A percentile compares a stretch with the other conserved stretches of the same genome.
phyloP scores from a whole-genome alignment of 2,888 invertebrate genomes.

The Orthosia gothica region DNA sequence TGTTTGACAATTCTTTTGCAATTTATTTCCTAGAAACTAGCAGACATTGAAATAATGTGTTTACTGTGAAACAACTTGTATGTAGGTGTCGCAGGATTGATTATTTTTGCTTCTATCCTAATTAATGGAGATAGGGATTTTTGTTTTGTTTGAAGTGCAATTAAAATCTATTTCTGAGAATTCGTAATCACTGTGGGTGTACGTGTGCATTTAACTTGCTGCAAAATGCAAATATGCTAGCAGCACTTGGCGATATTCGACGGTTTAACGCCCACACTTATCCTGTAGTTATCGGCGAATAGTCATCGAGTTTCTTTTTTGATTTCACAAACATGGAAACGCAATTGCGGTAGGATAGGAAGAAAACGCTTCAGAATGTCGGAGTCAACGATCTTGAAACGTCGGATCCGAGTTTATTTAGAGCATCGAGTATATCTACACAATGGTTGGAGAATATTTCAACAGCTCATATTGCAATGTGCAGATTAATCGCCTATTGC shows the following conservation, averaged over 20 bases:
- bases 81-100: constrained; percentile 48
- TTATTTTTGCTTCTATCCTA: constrained; percentile 54
- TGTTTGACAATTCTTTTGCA: constrained; percentile 56
- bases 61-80: constrained; percentile 20
- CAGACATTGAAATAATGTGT: constrained; percentile 48
- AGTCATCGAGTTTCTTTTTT: constrained; percentile 70
- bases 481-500: constrained; percentile 73
- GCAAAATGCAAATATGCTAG: constrained; percentile 80
- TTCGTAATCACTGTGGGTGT: constrained; percentile 76
- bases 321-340: constrained; percentile 77
- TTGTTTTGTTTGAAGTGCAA: constrained; percentile 63
- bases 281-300: constrained; percentile 74
- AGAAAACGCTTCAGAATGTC: constrained; percentile 66
- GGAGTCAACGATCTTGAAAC: constrained; percentile 68
- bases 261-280: constrained; percentile 75
- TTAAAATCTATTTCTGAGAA: constrained; percentile 60
- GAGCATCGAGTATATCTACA: constrained; percentile 61
- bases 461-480: constrained; percentile 77
- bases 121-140: constrained; percentile 65
- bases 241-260: constrained; percentile 71
- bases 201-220: constrained; percentile 73
- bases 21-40: constrained; percentile 50
- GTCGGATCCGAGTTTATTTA: constrained; percentile 56
- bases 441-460: constrained; percentile 73
- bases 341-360: constrained; percentile 72